Conservation (phyloP, 2,797 vertebrate species). For the Lagodon rhomboides region DNA sequence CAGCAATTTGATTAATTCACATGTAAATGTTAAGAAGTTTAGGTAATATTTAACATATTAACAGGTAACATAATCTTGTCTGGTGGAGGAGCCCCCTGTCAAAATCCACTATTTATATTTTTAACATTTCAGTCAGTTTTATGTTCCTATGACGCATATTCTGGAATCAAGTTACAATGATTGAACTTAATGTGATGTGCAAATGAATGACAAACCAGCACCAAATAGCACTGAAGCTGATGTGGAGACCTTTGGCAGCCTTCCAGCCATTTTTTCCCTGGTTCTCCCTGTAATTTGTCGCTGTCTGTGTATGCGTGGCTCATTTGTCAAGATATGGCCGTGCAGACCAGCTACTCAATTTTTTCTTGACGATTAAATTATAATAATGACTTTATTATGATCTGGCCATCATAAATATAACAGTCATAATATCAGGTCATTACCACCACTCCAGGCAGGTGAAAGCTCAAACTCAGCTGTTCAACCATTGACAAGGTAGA, state of each 20-base stretch:
- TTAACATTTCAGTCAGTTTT: background rate
- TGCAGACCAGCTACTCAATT: background rate
- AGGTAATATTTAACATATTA: no score
- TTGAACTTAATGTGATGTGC: background rate
- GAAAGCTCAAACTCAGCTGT: slow-evolving; percentile 21
- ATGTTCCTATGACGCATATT: background rate
- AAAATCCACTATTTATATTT: background rate
- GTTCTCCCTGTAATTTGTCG: background rate
- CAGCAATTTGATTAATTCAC: background rate
- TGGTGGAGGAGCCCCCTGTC: background rate
- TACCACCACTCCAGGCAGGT: slow-evolving; percentile 16
- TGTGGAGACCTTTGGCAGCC: background rate
- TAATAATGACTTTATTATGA: background rate
- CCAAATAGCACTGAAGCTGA: background rate
- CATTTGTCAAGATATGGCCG: slow-evolving; percentile 15
- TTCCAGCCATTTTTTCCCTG: background rate
- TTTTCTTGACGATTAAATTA: slow-evolving; percentile 13
- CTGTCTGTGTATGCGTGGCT: background rate
- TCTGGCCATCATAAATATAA: background rate
- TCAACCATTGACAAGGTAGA: slow-evolving; percentile 15
- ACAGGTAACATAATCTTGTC: background rate
- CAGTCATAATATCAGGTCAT: slow-evolving; percentile 11
- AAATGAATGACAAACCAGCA: background rate
- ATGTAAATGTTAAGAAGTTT: background rate
- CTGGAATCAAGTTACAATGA: background rate